Conservation (phyloP, 2,888 invertebrate genomes). For the Anarsia innoxiella region DNA sequence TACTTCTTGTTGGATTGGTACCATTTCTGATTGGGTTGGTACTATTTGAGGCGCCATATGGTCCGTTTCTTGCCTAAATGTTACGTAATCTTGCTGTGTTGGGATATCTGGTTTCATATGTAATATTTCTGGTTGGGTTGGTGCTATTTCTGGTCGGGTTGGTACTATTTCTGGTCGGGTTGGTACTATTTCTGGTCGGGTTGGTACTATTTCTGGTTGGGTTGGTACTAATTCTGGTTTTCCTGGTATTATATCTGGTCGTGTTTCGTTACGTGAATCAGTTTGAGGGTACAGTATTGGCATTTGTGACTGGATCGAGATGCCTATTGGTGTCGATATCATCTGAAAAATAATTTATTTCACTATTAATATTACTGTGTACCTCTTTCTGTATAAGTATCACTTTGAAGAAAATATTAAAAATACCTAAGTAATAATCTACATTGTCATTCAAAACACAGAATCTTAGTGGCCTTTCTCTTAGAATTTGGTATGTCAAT, state of each 20-base stretch:
- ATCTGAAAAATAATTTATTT: conserved; percentile 76
- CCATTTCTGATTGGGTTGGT: neutral
- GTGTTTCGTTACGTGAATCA: conserved; percentile 9
- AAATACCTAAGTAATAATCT: too few relatives aligned
- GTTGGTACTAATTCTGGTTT: neutral
- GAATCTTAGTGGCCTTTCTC: too few relatives aligned
- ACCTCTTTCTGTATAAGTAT: too few relatives aligned
- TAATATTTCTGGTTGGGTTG: conserved; percentile 11
- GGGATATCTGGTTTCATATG: conserved; percentile 1
- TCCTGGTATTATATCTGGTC: neutral
- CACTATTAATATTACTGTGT: too few relatives aligned
- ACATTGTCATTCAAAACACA: too few relatives aligned
- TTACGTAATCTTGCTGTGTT: neutral
- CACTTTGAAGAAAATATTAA: too few relatives aligned
- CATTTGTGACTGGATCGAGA: conserved; percentile 56
- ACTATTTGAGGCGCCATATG: neutral
- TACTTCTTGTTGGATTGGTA: neutral
- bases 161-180: too few relatives aligned
- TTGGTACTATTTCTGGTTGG: conserved; percentile 7
- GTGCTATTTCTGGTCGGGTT: conserved; percentile 18
- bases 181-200: too few relatives aligned
- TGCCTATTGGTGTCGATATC: conserved; percentile 79
- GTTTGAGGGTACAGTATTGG: conserved; percentile 51
- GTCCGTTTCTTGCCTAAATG: too few relatives aligned
- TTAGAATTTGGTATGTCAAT: too few relatives aligned